These are phyloP conservation scores for Brachymystax lenok DNA, from an alignment of 2,797 vertebrate species.

Conservation along the genomic window DNA sequence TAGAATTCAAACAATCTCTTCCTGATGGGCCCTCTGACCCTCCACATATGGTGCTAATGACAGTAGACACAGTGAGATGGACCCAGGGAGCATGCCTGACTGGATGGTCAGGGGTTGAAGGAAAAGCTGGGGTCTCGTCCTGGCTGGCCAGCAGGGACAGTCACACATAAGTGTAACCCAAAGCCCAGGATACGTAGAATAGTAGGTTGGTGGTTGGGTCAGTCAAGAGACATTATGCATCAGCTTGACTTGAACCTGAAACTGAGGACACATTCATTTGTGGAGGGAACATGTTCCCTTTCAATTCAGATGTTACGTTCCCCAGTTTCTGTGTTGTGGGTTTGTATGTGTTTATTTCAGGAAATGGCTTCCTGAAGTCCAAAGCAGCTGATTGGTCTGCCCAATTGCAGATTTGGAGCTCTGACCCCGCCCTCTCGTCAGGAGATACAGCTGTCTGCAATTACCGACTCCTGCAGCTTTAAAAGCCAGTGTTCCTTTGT, in stretches of 20 bases:
- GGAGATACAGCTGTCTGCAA: too few species aligned
- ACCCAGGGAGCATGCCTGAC: constrained; percentile 17
- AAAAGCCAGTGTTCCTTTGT: too few species aligned
- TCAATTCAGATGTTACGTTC: background rate
- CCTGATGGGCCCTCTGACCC: constrained; percentile 34
- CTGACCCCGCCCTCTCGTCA: too few species aligned
- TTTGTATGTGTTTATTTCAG: too few species aligned
- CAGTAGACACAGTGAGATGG: constrained; percentile 10
- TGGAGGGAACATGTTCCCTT: background rate
- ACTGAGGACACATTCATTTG: background rate
- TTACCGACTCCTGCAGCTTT: too few species aligned
- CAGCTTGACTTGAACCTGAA: constrained; percentile 5
- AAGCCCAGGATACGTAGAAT: background rate
- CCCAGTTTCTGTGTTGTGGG: too few species aligned
- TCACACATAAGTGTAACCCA: background rate
- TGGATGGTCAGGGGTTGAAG: background rate
- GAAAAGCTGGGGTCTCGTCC: background rate
- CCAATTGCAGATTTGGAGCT: too few species aligned
- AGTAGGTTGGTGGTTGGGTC: background rate
- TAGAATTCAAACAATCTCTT: constrained; percentile 37
- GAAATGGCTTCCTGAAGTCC: too few species aligned
- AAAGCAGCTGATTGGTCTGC: too few species aligned
- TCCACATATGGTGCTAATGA: constrained; percentile 53
- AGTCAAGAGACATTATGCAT: background rate
- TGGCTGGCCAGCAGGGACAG: background rate